phyloP scores from a whole-genome alignment of 2,888 invertebrate genomes.

The Tyria jacobaeae region DNA sequence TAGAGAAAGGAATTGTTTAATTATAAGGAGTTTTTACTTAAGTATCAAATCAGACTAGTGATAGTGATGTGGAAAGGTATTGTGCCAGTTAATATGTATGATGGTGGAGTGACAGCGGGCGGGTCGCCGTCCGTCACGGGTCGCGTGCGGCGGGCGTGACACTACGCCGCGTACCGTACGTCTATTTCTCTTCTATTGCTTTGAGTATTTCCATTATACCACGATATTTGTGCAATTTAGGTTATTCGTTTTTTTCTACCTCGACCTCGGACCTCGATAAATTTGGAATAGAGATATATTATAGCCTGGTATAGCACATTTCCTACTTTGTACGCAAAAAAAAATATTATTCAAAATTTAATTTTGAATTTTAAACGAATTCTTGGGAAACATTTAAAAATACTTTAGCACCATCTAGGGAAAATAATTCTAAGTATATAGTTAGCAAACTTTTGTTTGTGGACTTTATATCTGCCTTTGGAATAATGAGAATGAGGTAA shows the following conservation, averaged over 20 bases:
- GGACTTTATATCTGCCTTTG: no score
- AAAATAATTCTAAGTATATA: no score
- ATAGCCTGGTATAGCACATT: no score
- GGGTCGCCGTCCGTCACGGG: conserved; percentile 53
- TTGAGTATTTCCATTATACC: conserved; percentile 40
- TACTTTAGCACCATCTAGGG: no score
- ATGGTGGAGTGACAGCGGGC: conserved; percentile 31
- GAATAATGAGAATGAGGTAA: no score
- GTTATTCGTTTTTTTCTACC: neutral
- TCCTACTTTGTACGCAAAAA: no score
- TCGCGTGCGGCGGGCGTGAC: conserved; percentile 50
- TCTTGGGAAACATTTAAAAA: no score
- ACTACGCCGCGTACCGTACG: conserved; percentile 16
- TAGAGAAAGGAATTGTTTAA: neutral
- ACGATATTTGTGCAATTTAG: neutral
- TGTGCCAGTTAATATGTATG: conserved; percentile 17
- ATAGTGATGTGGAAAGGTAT: conserved; percentile 12
- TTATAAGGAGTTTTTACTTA: neutral
- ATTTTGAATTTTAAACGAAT: no score
- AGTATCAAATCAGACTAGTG: neutral
- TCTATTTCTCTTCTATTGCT: conserved; percentile 53
- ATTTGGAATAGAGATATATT: no score
- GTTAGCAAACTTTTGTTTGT: no score
- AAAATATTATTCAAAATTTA: no score
- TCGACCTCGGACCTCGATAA: no score